phyloP scores from a whole-genome alignment of 2,888 invertebrate species.

The Thymelicus lineola region DNA sequence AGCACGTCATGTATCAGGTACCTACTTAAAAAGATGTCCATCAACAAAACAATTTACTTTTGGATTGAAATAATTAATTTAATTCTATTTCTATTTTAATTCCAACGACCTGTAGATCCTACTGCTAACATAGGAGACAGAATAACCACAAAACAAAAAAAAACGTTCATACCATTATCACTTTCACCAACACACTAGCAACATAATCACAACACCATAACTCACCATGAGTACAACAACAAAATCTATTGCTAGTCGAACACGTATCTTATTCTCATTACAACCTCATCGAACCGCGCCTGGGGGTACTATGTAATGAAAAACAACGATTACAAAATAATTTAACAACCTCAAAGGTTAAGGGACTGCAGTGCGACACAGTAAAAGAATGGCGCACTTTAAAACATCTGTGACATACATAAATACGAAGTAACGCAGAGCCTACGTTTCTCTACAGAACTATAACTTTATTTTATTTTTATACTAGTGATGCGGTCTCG shows the following conservation, averaged over 20 bases:
- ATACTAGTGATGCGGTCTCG: not conserved
- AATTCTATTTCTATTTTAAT: too few relatives aligned
- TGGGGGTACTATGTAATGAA: slow-evolving; percentile 8
- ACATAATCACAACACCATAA: slow-evolving; percentile 11
- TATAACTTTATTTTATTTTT: not conserved
- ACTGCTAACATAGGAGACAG: too few relatives aligned
- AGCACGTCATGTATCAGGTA: too few relatives aligned
- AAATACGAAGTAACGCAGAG: slow-evolving; percentile 8
- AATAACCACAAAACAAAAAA: too few relatives aligned
- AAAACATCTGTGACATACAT: slow-evolving; percentile 28
- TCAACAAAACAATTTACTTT: too few relatives aligned
- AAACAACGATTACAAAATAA: slow-evolving; percentile 20
- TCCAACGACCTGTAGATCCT: too few relatives aligned
- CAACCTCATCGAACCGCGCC: slow-evolving; percentile 19
- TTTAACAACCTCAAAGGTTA: slow-evolving; percentile 25
- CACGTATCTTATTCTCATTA: slow-evolving; percentile 31
- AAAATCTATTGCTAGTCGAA: not conserved
- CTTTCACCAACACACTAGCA: not conserved
- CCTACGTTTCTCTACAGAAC: not conserved
- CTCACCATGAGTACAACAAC: not conserved
- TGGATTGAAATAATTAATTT: too few relatives aligned
- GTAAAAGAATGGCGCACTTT: slow-evolving; percentile 28
- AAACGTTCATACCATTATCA: not conserved
- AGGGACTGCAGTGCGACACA: slow-evolving; percentile 32
- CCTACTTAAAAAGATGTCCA: too few relatives aligned